Evolutionary conservation across 2,113 vertebrate species (phyloP).

Genomic region (Prionailurus bengalensis): DNA sequence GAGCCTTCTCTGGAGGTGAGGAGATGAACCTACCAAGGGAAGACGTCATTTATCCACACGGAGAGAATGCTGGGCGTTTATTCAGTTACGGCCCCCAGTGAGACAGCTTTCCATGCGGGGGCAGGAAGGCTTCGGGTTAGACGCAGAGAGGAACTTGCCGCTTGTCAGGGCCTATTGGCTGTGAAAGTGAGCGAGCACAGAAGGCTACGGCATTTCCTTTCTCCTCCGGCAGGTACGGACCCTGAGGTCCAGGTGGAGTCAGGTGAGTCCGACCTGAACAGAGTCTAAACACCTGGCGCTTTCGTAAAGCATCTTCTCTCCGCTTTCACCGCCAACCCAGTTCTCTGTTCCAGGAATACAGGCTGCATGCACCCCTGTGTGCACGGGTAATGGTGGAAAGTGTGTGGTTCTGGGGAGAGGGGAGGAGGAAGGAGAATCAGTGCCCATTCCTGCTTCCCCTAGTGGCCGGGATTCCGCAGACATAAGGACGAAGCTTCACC

Average conservation of each 20-base stretch:
- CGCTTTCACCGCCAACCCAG: background rate
- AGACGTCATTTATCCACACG: constrained; percentile 21
- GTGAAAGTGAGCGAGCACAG: background rate
- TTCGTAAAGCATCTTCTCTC: background rate
- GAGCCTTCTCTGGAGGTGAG: background rate
- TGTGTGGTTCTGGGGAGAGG: background rate
- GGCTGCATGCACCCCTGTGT: background rate
- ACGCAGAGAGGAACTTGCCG: constrained; percentile 59
- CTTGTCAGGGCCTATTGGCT: background rate
- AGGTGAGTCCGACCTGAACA: background rate
- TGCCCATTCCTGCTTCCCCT: background rate
- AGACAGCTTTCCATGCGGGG: background rate
- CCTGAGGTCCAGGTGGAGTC: background rate
- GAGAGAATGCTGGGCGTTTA: background rate
- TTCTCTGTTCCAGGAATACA: background rate
- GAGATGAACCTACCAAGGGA: background rate
- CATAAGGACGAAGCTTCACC: background rate
- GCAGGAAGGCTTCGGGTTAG: background rate
- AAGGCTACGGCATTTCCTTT: background rate
- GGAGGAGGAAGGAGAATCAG: background rate
- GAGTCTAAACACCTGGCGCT: background rate
- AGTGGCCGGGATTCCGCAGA: background rate
- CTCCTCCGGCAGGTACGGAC: constrained; percentile 20
- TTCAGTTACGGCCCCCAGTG: background rate
- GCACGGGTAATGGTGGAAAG: background rate